Conservation (phyloP, 2,113 vertebrate species). For the Neopipo cinnamomea region DNA sequence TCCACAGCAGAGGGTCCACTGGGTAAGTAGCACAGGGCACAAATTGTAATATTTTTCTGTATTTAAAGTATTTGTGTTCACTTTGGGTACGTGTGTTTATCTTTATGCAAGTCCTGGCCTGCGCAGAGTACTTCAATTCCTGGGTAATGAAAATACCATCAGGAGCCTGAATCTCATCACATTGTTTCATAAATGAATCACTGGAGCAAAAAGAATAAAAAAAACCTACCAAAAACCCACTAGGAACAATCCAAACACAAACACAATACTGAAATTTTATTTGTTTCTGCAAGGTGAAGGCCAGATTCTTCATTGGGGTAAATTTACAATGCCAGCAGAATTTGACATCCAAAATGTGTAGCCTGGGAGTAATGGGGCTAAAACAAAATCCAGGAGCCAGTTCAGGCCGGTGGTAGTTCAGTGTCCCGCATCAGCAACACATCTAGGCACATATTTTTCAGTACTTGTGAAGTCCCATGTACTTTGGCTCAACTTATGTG, state of each 20-base stretch:
- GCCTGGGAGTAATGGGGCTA: neutral
- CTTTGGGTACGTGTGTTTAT: neutral
- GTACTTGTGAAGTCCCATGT: neutral
- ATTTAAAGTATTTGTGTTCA: neutral
- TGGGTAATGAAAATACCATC: conserved; percentile 42
- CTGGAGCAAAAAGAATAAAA: neutral
- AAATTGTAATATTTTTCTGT: neutral
- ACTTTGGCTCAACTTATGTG: neutral
- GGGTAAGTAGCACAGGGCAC: neutral
- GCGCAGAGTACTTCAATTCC: conserved; percentile 25
- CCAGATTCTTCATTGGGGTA: neutral
- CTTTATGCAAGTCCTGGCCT: conserved; percentile 26
- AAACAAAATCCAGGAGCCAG: neutral
- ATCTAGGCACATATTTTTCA: neutral
- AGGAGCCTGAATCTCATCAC: conserved; percentile 41
- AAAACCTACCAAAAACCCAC: neutral
- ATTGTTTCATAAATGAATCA: conserved; percentile 48
- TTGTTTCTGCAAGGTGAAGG: neutral
- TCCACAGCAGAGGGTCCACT: neutral
- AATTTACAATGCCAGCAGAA: neutral
- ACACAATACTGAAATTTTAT: neutral
- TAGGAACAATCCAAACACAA: conserved; percentile 11
- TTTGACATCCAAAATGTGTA: neutral
- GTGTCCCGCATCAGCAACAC: neutral
- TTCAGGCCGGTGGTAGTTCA: neutral